Evolutionary conservation across 2,113 vertebrate genomes (phyloP).

Genomic region (Chloroceryle aenea): DNA sequence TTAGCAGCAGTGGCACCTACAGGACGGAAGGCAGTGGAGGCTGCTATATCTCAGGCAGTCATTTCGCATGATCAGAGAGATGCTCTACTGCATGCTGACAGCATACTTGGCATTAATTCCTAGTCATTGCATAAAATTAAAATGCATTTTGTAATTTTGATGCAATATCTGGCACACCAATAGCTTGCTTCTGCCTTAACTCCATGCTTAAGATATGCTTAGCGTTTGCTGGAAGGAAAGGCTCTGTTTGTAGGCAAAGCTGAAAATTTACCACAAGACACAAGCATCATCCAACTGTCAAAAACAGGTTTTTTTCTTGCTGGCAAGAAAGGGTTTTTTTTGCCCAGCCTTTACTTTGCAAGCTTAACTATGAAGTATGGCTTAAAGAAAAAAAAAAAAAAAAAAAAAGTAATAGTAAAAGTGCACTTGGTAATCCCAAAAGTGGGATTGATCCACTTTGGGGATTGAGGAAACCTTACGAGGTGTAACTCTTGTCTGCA

Average conservation of each 20-base stretch:
- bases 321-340: slow-evolving; percentile 16
- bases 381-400: neutral
- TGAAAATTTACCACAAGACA: slow-evolving; percentile 68
- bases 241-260: slow-evolving; percentile 66
- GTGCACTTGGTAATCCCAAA: neutral
- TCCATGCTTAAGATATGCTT: slow-evolving; percentile 51
- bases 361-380: neutral
- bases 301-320: slow-evolving; percentile 38
- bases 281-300: slow-evolving; percentile 58
- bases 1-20: slow-evolving; percentile 71
- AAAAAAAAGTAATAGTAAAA: neutral
- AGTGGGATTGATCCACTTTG: no score
- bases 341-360: slow-evolving; percentile 36
- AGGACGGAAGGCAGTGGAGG: slow-evolving; percentile 53
- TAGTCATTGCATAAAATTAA: slow-evolving; percentile 65
- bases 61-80: slow-evolving; percentile 48
- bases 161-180: slow-evolving; percentile 68
- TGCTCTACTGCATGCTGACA: slow-evolving; percentile 53
- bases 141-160: slow-evolving; percentile 70
- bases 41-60: slow-evolving; percentile 34
- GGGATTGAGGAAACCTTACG: neutral
- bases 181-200: slow-evolving; percentile 50
- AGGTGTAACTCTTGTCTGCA: neutral
- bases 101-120: slow-evolving; percentile 62
- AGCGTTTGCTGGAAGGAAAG: slow-evolving; percentile 60